Conservation (phyloP, 1,140 invertebrate species). For the Drosophila santomea region DNA sequence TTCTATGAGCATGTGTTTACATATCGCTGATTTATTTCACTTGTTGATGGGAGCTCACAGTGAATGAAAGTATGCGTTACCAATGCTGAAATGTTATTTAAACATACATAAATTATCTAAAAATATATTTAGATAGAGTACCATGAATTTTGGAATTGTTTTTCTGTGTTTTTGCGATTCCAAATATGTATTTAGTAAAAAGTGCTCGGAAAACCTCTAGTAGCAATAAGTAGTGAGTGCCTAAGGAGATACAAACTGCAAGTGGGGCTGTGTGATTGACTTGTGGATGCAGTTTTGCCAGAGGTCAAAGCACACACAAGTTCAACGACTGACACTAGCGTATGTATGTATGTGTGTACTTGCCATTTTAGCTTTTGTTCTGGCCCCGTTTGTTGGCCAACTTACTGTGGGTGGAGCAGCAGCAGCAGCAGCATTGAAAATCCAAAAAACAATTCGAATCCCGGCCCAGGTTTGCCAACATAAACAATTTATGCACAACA, state of each 20-base stretch:
- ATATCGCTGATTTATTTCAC: too few species aligned
- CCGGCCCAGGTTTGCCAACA: conserved; percentile 36
- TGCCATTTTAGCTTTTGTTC: conserved; percentile 53
- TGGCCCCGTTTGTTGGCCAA: conserved; percentile 17
- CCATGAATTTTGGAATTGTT: too few species aligned
- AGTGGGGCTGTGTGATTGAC: conserved; percentile 9
- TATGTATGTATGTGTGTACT: conserved; percentile 66
- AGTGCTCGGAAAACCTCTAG: too few species aligned
- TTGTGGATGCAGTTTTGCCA: conserved; percentile 5
- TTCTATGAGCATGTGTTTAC: too few species aligned
- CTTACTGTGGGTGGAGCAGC: not conserved
- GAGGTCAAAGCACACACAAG: conserved; percentile 58
- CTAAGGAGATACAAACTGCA: not conserved
- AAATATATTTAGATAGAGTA: too few species aligned
- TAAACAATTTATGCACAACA: conserved; percentile 78
- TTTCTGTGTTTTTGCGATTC: too few species aligned
- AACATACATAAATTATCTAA: too few species aligned
- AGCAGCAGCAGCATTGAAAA: conserved; percentile 19
- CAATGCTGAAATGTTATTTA: too few species aligned
- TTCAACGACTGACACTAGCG: conserved; percentile 78
- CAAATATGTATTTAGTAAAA: too few species aligned
- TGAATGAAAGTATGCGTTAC: too few species aligned
- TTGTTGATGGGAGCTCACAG: too few species aligned
- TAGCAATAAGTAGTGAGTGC: not conserved
- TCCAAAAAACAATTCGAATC: conserved; percentile 32